These are phyloP conservation scores for Arizona elegans DNA, from an alignment of 2,113 vertebrate genomes.

Conservation along the genomic window DNA sequence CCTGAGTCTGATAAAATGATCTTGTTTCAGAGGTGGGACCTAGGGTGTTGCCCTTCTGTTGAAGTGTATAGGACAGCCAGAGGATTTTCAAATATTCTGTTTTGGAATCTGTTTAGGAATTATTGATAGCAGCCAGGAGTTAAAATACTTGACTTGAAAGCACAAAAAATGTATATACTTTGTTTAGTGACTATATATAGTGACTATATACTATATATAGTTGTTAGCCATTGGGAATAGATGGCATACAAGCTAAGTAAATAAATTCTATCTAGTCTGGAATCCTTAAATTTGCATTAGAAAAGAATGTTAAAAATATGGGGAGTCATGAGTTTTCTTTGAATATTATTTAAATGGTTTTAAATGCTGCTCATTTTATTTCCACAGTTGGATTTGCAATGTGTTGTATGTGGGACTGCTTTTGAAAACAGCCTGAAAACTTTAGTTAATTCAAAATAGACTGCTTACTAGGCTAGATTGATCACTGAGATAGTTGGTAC, in stretches of 20 bases:
- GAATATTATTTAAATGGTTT: not conserved
- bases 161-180: not conserved
- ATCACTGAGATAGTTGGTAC: not conserved
- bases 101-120: not conserved
- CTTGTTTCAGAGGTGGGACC: not conserved
- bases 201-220: not conserved
- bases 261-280: not conserved
- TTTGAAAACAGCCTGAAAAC: not conserved
- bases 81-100: not conserved
- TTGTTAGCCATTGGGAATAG: not conserved
- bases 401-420: not conserved
- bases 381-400: not conserved
- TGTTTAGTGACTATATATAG: too few species aligned
- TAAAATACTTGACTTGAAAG: not conserved
- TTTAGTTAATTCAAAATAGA: not conserved
- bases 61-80: not conserved
- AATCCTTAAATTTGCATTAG: not conserved
- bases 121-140: not conserved
- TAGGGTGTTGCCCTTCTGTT: not conserved
- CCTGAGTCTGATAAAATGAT: not conserved
- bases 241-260: not conserved
- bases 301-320: not conserved
- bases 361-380: not conserved
- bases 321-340: not conserved
- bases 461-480: not conserved